Evolutionary conservation across 2,797 vertebrate genomes (phyloP).

Genomic region (Falco berigora): DNA sequence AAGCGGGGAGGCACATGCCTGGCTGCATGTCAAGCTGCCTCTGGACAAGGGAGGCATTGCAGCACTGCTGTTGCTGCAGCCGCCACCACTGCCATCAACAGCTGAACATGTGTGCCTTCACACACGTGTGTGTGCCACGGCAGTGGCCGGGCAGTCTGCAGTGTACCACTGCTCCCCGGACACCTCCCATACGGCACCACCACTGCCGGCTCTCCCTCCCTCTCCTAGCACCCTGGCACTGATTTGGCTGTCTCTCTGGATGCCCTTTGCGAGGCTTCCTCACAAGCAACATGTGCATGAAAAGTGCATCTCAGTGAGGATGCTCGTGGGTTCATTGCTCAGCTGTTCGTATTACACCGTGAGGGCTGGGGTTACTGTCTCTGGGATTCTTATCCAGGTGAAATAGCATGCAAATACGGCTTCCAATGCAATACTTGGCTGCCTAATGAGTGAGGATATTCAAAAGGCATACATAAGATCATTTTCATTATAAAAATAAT

Average conservation of each 20-base stretch:
- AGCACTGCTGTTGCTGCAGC: background rate
- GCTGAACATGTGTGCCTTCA: background rate
- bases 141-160: fast-evolving
- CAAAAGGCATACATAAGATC: background rate
- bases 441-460: background rate
- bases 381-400: background rate
- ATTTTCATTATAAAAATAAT: background rate
- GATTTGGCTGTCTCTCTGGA: background rate
- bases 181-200: fast-evolving
- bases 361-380: background rate
- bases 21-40: fast-evolving
- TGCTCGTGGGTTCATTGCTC: background rate
- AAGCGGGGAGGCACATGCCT: background rate
- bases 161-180: fast-evolving
- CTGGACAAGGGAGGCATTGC: fast-evolving
- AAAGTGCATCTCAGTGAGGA: background rate
- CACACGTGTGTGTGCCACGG: too few relatives aligned
- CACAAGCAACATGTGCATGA: fast-evolving
- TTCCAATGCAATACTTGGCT: background rate
- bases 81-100: background rate
- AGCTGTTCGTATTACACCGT: background rate
- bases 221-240: background rate
- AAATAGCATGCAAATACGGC: background rate
- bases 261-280: background rate
- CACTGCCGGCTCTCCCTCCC: background rate